These are phyloP conservation scores for Arenaria interpres DNA, from an alignment of 2,113 vertebrate genomes.

Conservation along the genomic window DNA sequence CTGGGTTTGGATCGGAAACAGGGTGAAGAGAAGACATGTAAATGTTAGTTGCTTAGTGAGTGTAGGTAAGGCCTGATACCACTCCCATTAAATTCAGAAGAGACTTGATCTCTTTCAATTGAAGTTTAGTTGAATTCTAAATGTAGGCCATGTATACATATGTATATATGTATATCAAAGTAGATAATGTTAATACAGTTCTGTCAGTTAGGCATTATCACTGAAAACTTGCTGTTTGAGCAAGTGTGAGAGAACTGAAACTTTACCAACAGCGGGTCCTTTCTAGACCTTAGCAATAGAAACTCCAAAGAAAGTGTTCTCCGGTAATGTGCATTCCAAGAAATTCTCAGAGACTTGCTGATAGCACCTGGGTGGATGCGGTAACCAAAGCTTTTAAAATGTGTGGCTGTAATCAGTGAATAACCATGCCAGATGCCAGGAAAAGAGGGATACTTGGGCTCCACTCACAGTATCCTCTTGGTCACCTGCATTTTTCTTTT, in stretches of 20 bases:
- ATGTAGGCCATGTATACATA: not conserved
- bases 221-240: not conserved
- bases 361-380: not conserved
- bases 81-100: not conserved
- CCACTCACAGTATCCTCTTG: not conserved
- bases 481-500: constrained; percentile 1
- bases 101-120: not conserved
- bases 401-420: not conserved
- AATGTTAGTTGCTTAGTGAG: not conserved
- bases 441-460: not conserved
- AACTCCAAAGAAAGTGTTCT: not conserved
- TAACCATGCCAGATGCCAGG: not conserved
- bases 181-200: not conserved
- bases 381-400: not conserved
- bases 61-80: not conserved
- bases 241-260: not conserved
- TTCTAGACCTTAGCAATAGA: not conserved
- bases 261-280: not conserved
- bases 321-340: not conserved
- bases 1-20: not conserved
- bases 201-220: not conserved
- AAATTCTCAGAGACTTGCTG: not conserved
- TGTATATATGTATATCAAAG: not conserved
- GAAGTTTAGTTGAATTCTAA: not conserved
- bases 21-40: not conserved